Conservation (phyloP, 2,888 invertebrate species). For the Heliconius aoede region DNA sequence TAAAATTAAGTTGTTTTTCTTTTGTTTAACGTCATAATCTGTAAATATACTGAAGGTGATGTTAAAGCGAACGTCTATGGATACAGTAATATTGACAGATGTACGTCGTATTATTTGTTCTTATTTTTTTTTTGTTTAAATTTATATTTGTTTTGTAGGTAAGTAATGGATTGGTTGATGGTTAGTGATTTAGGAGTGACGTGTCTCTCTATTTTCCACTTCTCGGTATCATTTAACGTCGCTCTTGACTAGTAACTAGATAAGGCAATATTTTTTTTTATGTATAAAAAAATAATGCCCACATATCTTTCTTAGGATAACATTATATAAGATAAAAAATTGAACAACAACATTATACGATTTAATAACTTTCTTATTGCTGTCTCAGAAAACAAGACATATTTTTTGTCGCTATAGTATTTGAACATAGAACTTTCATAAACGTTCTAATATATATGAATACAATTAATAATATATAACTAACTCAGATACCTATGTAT, state of each 20-base stretch:
- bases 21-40: constrained; percentile 58
- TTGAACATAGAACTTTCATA: neutral
- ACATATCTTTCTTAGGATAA: too few relatives aligned
- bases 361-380: neutral
- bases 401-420: too few relatives aligned
- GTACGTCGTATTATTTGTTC: constrained; percentile 1
- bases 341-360: neutral
- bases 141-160: neutral
- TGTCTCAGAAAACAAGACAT: too few relatives aligned
- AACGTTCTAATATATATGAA: neutral
- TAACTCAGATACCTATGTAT: neutral
- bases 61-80: constrained; percentile 17
- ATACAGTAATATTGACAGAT: neutral
- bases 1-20: constrained; percentile 60
- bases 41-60: constrained; percentile 52
- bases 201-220: too few relatives aligned
- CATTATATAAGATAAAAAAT: too few relatives aligned
- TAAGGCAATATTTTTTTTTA: too few relatives aligned
- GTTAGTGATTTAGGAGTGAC: neutral
- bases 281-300: too few relatives aligned
- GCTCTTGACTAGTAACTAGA: neutral
- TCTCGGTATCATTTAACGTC: neutral
- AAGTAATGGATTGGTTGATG: neutral
- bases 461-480: neutral
- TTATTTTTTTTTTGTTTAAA: neutral